phyloP scores from a whole-genome alignment of 2,797 vertebrate species.

The Merluccius polli region DNA sequence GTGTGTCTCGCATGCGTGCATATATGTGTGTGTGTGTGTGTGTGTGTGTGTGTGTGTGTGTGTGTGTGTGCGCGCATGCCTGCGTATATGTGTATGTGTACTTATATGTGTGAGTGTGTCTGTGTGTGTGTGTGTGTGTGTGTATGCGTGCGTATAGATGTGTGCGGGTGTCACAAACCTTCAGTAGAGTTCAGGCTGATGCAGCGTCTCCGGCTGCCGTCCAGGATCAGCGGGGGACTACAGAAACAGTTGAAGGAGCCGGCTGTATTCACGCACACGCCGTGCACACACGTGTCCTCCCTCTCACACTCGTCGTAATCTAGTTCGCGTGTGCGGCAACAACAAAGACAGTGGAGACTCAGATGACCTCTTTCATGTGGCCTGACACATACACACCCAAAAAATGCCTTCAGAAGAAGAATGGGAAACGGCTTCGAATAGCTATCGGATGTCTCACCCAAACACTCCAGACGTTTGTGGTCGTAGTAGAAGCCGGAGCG shows the following conservation, averaged over 20 bases:
- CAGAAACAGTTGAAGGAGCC: conserved; percentile 81
- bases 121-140: conserved; percentile 4
- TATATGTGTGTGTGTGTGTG: neutral
- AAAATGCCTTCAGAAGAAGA: neutral
- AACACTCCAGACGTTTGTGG: conserved; percentile 70
- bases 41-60: neutral
- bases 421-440: neutral
- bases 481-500: conserved; percentile 75
- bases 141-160: conserved; percentile 6
- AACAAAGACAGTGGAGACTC: neutral
- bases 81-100: neutral
- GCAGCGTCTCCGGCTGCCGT: conserved; percentile 64
- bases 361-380: neutral
- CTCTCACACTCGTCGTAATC: conserved; percentile 74
- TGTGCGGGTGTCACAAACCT: conserved; percentile 50
- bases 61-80: neutral
- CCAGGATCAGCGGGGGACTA: conserved; percentile 71
- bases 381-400: neutral
- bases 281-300: conserved; percentile 62
- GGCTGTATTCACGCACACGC: conserved; percentile 72
- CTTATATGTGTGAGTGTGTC: neutral
- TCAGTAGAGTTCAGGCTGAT: conserved; percentile 64
- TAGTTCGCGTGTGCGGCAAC: conserved; percentile 21
- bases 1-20: no score
- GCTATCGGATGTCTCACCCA: conserved; percentile 62